Evolutionary conservation across 2,797 vertebrate species (phyloP).

Genomic region (Gadopsis marmoratus): DNA sequence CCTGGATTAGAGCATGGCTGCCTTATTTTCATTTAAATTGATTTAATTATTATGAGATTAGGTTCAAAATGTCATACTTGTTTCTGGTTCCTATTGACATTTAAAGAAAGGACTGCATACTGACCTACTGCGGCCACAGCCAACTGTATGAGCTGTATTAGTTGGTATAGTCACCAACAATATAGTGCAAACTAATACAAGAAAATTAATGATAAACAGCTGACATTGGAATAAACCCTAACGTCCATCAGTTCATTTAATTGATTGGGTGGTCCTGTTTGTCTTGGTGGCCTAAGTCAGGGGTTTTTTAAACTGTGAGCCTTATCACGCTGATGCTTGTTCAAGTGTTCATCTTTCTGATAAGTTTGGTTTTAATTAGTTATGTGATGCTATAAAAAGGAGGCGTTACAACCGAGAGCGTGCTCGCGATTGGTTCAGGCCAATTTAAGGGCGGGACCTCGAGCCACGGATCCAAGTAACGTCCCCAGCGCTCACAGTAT

Average conservation of each 20-base stretch:
- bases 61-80: constrained; percentile 9
- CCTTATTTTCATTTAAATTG: constrained; percentile 34
- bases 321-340: too few relatives aligned
- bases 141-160: neutral
- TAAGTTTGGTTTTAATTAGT: too few relatives aligned
- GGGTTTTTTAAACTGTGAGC: neutral
- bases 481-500: too few relatives aligned
- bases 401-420: too few relatives aligned
- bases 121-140: neutral
- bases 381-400: too few relatives aligned
- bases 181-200: neutral
- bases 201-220: neutral
- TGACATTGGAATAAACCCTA: constrained; percentile 7
- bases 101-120: constrained; percentile 10
- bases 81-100: constrained; percentile 32
- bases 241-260: neutral
- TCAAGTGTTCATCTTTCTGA: too few relatives aligned
- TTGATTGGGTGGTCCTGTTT: neutral
- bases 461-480: too few relatives aligned
- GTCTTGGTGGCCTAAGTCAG: neutral
- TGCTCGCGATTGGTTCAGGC: too few relatives aligned
- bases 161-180: neutral
- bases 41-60: constrained; percentile 33
- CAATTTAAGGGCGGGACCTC: too few relatives aligned
- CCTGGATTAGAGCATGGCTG: constrained; percentile 28